A percentile compares a stretch with the other conserved stretches of the same genome.
Conservation (phyloP, 2,888 invertebrate genomes). For the Chloroclystis v-ata region DNA sequence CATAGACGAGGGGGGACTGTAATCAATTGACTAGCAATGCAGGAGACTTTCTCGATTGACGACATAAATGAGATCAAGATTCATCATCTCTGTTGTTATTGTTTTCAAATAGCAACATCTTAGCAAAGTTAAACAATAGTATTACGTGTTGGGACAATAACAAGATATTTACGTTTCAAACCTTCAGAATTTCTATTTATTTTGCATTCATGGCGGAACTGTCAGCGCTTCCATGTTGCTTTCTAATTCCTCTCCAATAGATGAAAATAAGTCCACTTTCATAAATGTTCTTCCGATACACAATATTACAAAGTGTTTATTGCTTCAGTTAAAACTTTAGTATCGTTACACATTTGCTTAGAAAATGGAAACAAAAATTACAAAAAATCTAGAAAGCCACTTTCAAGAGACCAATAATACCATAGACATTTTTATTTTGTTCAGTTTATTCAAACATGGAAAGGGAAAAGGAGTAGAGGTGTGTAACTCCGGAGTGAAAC, state of each 20-base stretch:
- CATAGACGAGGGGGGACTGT: conserved; percentile 8
- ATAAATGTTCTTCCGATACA: neutral
- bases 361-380: conserved; percentile 34
- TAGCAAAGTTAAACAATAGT: conserved; percentile 34
- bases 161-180: conserved; percentile 39
- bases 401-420: conserved; percentile 39
- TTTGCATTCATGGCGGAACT: conserved; percentile 80
- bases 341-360: conserved; percentile 11
- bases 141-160: conserved; percentile 33
- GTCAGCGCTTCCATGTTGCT: conserved; percentile 79
- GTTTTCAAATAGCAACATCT: conserved; percentile 34
- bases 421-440: neutral
- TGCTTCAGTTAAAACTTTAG: conserved; percentile 6
- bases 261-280: conserved; percentile 2
- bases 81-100: conserved; percentile 23
- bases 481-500: too few relatives aligned
- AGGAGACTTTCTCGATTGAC: conserved; percentile 39
- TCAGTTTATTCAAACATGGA: neutral
- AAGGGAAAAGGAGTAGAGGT: too few relatives aligned
- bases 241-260: conserved; percentile 51
- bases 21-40: conserved; percentile 34
- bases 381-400: conserved; percentile 71
- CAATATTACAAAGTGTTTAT: neutral
- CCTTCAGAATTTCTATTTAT: conserved; percentile 77
- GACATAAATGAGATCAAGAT: conserved; percentile 25